Evolutionary conservation across 2,113 vertebrate species (phyloP), one percentile per base, ranked within the genome.

Genomic region (Apteryx mantelli): DNA sequence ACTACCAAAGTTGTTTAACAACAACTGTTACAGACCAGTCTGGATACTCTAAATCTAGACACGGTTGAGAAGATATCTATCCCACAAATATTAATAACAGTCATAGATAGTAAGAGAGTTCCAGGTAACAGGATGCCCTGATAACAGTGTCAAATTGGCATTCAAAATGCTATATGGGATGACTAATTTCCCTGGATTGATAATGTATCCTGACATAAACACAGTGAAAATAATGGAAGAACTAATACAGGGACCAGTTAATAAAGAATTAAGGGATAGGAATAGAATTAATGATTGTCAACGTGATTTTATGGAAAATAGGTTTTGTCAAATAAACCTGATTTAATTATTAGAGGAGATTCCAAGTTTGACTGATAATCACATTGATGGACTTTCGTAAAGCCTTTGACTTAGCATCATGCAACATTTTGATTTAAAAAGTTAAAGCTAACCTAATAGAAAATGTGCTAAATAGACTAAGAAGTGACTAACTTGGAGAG

Each of bases 281-380:
- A 91, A 86, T 64, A 75, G 88, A 94, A 96, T 93, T 97, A 95
- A 96, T 95, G 91, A 84, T 88, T 95, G 91, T 95, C 96, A 96
- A 97, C 96, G 96, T 92, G 93, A 96, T 97, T 97, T 97, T 97
- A 95, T 97, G 86, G 92, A 97, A 96, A 96, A 96, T 60, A 96
- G 86, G 91, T 96, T 95, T 96, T 96, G 96, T 97, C 93, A 95
- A 96, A 92, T 93, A 96, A 95, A 92, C 93, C 91, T 94, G 88
- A 95, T 94, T 95, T 97, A 95, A 96, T 97, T 97, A 88, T 95
- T 91, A 96, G 95, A 94, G 95, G 70, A 97, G 69, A 91, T 96
- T 97, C 96, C 97, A 97, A 92, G 65, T 48, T 82, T 69, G 84
- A 91, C 95, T 94, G 92, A 95, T 96, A 97, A 95, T 92, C 93